Conservation (phyloP, 2,888 invertebrate genomes). For the Phortica magna region DNA sequence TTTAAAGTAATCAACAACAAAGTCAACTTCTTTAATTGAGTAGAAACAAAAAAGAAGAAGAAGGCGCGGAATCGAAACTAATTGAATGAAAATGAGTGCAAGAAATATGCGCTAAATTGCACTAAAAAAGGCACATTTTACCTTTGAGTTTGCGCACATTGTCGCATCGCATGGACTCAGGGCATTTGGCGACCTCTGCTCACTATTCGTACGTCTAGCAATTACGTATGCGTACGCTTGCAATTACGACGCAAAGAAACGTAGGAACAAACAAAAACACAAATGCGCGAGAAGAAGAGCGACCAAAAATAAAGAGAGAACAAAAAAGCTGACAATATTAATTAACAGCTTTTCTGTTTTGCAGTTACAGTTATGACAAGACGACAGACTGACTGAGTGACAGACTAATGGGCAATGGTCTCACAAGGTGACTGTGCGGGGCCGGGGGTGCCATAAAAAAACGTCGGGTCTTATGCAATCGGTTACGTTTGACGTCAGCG, state of each 20-base stretch:
- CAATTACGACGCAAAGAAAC: neutral
- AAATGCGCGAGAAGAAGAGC: neutral
- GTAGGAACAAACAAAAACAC: too few relatives aligned
- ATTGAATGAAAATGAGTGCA: constrained; percentile 52
- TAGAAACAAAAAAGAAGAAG: constrained; percentile 32
- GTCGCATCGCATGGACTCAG: neutral
- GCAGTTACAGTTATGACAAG: neutral
- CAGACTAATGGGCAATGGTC: neutral
- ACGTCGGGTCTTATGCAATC: too few relatives aligned
- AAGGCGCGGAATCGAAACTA: constrained; percentile 62
- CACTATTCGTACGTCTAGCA: neutral
- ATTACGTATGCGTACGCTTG: neutral
- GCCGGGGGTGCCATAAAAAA: too few relatives aligned
- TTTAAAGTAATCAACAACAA: constrained; percentile 70
- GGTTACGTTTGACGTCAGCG: too few relatives aligned
- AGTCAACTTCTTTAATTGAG: constrained; percentile 69
- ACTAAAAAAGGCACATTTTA: neutral
- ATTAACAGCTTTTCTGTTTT: neutral
- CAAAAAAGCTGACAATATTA: neutral
- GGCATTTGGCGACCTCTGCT: neutral
- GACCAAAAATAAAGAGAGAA: neutral
- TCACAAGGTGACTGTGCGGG: too few relatives aligned
- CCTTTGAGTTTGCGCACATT: neutral
- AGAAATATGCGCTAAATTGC: neutral
- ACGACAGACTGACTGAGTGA: neutral